A percentile compares a stretch with the other conserved stretches of the same genome.
Conservation (phyloP, 2,113 vertebrate genomes). For the Varanus salvator region DNA sequence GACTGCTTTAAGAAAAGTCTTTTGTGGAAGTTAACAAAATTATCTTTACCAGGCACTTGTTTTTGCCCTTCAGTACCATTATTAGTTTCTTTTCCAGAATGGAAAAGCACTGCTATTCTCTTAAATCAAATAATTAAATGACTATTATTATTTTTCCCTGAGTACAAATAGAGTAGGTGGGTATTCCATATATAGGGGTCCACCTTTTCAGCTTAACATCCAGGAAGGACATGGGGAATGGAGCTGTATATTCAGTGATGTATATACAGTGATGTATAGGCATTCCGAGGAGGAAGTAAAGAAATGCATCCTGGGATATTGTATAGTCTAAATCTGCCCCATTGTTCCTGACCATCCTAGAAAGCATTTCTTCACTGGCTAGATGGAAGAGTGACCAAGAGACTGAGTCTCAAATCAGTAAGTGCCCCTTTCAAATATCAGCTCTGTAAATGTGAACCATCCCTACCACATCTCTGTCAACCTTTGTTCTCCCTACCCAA, state of each 20-base stretch:
- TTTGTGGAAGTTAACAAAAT: not conserved
- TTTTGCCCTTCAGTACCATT: not conserved
- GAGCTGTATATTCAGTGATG: not conserved
- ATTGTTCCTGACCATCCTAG: not conserved
- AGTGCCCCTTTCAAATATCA: no score
- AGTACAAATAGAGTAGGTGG: not conserved
- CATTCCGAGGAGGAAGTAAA: not conserved
- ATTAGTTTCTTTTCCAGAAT: not conserved
- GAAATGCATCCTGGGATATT: not conserved
- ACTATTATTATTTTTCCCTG: not conserved
- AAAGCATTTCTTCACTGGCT: not conserved
- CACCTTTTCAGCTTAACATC: not conserved
- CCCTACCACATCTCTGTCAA: no score
- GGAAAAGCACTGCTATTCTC: not conserved
- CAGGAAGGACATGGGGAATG: not conserved
- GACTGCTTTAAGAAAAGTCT: not conserved
- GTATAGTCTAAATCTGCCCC: not conserved
- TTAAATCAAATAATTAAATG: not conserved
- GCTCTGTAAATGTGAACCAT: no score
- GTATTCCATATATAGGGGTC: not conserved
- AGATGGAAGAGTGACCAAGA: no score
- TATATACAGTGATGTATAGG: not conserved
- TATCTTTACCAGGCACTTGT: not conserved
- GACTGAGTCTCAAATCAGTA: no score
- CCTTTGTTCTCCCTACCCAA: no score